Evolutionary conservation across 2,797 vertebrate genomes (phyloP), one percentile per base, ranked within the genome.

Genomic region (Syngnathus rostellatus): DNA sequence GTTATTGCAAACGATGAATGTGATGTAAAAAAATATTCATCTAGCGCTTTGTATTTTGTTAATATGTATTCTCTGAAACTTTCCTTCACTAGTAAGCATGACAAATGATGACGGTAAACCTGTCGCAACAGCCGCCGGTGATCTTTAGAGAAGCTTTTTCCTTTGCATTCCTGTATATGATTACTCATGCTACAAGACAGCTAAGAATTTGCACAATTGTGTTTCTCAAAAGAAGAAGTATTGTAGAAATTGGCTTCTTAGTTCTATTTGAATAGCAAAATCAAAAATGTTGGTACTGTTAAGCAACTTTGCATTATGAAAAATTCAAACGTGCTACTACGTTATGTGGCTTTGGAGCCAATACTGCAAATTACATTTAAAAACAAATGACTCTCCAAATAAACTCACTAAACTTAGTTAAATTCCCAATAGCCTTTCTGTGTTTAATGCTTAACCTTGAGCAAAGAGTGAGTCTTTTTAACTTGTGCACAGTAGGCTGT

Each of bases 401-500:
- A 21, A 53, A 53, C 38, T 19, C 5, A 43, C 39, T 12, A 21
- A 43, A 40, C 2, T 39, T 62, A 40, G 37, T 57, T 14, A 25
- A 37, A 48, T n/a, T 21, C 25, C 55, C 57, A 1, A 37, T 16
- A 38, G 53, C 68, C 50, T 68, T 51, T 5, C 2, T 64, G 19
- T 67, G 45, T 72, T 72, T 70, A 64, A 73, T 53, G 50, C 68
- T 73, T 69, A 58, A 60, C 50, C 46, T 68, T 38, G 64, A 76
- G 78, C 64, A 80, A 76, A 68, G 19, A 61, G 25, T 59, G 58
- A 72, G 58, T 75, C 6, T 68, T 62, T 75, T 76, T 31, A 66
- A 68, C 6, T 37, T 54, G 63, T 53, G 54, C 69, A 75, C 64
- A 71, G 71, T 7, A 69, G 68, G 65, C 76, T 74, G 68, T 72